Evolutionary conservation across 2,797 vertebrate species (phyloP).

Genomic region (Onychomys torridus): DNA sequence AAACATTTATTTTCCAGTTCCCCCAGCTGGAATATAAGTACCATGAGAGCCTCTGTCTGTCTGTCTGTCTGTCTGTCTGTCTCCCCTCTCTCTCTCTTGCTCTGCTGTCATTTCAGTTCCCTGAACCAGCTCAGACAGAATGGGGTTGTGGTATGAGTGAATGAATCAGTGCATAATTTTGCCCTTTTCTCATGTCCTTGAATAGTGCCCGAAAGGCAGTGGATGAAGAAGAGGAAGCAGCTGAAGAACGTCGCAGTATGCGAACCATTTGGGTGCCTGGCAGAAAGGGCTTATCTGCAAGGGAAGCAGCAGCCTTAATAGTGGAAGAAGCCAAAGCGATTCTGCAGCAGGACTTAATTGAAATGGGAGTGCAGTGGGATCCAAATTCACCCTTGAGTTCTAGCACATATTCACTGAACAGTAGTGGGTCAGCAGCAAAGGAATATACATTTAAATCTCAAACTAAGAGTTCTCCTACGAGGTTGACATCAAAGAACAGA

Average conservation of each 20-base stretch:
- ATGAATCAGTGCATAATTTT: background rate
- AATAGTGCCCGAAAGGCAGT: slow-evolving; percentile 90
- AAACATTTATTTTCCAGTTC: slow-evolving; percentile 42
- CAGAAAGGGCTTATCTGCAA: slow-evolving; percentile 93
- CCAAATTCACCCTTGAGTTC: slow-evolving; percentile 83
- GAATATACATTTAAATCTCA: slow-evolving; percentile 57
- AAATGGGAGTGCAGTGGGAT: slow-evolving; percentile 94
- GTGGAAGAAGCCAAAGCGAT: slow-evolving; percentile 94
- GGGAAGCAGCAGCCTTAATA: slow-evolving; percentile 93
- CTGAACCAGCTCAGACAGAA: background rate
- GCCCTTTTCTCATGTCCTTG: slow-evolving; percentile 43
- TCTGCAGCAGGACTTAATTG: slow-evolving; percentile 94
- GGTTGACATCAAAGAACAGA: slow-evolving; percentile 70
- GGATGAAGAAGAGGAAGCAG: slow-evolving; percentile 95
- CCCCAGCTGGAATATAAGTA: background rate
- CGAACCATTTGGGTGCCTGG: slow-evolving; percentile 94
- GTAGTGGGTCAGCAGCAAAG: slow-evolving; percentile 81
- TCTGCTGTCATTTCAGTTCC: slow-evolving; percentile 12
- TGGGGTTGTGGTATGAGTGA: slow-evolving; percentile 23
- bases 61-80: background rate
- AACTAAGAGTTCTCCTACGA: slow-evolving; percentile 67
- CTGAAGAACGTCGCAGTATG: slow-evolving; percentile 91
- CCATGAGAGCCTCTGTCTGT: background rate
- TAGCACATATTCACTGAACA: slow-evolving; percentile 59
- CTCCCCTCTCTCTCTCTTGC: background rate